Evolutionary conservation across 1,140 invertebrate species (phyloP).

Genomic region (Lepeophtheirus salmonis): DNA sequence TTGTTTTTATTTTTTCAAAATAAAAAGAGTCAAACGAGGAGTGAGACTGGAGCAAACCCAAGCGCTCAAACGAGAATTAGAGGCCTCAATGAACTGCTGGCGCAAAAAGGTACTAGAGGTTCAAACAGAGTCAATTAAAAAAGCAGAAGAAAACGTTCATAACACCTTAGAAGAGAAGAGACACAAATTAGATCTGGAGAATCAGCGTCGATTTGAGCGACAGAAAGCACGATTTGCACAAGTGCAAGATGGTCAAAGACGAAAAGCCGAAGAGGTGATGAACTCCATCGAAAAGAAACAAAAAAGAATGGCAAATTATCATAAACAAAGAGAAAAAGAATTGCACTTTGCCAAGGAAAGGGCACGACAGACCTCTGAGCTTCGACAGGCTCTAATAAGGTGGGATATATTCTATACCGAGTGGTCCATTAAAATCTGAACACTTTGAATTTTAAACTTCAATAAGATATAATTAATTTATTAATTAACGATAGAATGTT

Average conservation of each 20-base stretch:
- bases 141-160: neutral
- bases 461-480: no score
- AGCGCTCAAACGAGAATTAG: neutral
- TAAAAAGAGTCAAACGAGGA: neutral
- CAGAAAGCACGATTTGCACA: neutral
- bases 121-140: neutral
- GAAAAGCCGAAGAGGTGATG: neutral
- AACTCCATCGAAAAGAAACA: neutral
- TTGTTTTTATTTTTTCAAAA: neutral
- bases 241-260: neutral
- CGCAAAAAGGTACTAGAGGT: constrained; percentile 5
- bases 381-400: neutral
- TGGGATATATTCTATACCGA: no score
- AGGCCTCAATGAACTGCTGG: constrained; percentile 3
- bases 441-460: no score
- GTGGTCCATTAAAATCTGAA: no score
- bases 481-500: no score
- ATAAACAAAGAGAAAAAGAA: neutral
- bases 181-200: neutral
- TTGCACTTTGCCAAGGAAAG: neutral
- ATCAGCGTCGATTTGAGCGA: neutral
- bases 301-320: neutral
- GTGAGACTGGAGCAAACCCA: neutral
- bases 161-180: neutral
- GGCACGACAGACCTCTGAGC: neutral